Evolutionary conservation across 1,140 invertebrate species (phyloP).

Genomic region (Drosophila bipectinata): DNA sequence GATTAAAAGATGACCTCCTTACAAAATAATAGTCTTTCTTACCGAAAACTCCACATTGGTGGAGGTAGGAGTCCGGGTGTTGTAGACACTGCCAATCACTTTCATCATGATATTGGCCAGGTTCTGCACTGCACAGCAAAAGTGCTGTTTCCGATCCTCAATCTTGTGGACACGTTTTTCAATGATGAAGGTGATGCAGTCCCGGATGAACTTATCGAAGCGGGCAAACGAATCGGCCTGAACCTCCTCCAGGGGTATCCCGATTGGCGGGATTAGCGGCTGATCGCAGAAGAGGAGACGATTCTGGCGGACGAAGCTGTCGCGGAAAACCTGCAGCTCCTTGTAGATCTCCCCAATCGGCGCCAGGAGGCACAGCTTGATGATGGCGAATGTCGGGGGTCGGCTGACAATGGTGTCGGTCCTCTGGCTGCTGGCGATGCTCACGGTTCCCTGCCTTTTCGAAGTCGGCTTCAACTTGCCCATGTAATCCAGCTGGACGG

Average conservation of each 20-base stretch:
- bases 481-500: constrained; percentile 53
- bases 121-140: constrained; percentile 61
- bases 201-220: constrained; percentile 50
- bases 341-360: constrained; percentile 52
- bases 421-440: background rate
- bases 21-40: background rate
- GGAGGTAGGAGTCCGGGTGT: constrained; percentile 41
- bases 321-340: constrained; percentile 52
- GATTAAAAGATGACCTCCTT: too few species aligned
- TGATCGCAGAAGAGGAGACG: constrained; percentile 50
- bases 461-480: constrained; percentile 8
- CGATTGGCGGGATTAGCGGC: background rate
- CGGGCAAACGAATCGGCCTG: constrained; percentile 31
- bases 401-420: background rate
- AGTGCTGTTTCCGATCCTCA: constrained; percentile 42
- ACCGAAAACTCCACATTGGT: constrained; percentile 50
- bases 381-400: constrained; percentile 57
- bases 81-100: constrained; percentile 56
- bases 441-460: background rate
- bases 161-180: constrained; percentile 37
- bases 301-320: constrained; percentile 56
- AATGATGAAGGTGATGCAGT: constrained; percentile 49
- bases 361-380: constrained; percentile 50
- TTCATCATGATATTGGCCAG: constrained; percentile 61
- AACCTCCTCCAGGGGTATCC: background rate